These are phyloP conservation scores for Okamejei kenojei DNA, from an alignment of 2,797 vertebrate genomes.

Conservation along the genomic window DNA sequence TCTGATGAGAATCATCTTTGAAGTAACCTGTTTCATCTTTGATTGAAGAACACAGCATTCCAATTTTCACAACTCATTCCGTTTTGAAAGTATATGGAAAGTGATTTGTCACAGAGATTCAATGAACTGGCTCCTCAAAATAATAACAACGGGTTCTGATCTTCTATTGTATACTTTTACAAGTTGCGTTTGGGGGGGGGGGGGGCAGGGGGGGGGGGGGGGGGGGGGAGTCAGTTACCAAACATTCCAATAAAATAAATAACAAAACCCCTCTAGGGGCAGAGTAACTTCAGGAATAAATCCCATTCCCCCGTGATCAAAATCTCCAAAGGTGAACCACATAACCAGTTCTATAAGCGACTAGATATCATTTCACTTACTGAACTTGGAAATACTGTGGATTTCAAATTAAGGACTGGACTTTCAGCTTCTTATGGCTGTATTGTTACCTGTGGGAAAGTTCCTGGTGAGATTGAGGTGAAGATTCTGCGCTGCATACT, in stretches of 20 bases:
- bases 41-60: not conserved
- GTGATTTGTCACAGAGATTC: not conserved
- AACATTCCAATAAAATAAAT: not conserved
- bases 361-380: not conserved
- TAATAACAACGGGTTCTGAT: not conserved
- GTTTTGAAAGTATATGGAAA: not conserved
- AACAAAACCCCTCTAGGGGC: not conserved
- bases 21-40: not conserved
- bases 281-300: not conserved
- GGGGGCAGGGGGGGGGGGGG: not conserved
- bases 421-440: not conserved
- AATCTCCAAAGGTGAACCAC: not conserved
- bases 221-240: not conserved
- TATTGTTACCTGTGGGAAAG: slow-evolving; percentile 74
- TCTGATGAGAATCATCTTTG: not conserved
- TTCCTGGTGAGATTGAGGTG: slow-evolving; percentile 78
- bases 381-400: not conserved
- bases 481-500: slow-evolving; percentile 81
- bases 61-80: not conserved
- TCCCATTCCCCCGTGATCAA: not conserved
- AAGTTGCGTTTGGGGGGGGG: not conserved
- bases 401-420: not conserved
- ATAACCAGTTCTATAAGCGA: not conserved
- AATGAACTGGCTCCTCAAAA: not conserved
- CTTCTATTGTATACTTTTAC: not conserved